Base-by-base conservation (phyloP, 2,113 vertebrate genomes). In the Machaerirhynchus nigripectus region DNA sequence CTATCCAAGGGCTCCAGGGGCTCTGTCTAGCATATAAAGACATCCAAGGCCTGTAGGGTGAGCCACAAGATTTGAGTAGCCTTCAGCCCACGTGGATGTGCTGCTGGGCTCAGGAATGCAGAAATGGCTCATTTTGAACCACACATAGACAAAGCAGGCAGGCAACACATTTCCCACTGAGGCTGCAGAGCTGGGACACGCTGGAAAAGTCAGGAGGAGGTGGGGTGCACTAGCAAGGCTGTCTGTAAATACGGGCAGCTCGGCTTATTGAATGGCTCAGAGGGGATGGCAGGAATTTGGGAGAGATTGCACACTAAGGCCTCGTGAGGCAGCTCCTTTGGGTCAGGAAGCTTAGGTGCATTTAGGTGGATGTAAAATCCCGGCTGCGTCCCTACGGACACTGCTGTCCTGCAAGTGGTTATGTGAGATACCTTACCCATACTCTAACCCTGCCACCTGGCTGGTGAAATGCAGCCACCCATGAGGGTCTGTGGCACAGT, bases 251-350 rank as follows among this genome's bases (percentile, higher is more conserved):
- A 77, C 0, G 2, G 73, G 40, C 64, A 95, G 46, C n/a, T 28
- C 0, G 0, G 15, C 30, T 61, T 47, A 12, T 16, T 55, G 57
- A 24, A 31, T 39, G n/a, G 28, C 57, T 79, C 0, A 0, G 52
- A 49, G 17, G 4, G 61, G 30, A 30, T 2, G 11, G 59, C 53
- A 89, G 31, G 59, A 87, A 87, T 69, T 24, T 27, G 50, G 53
- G 50, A 69, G 20, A 37, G 46, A 61, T 1, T 27, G 19, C 50
- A 53, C 11, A 7, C 31, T 60, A 42, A 69, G 83, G 40, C 35
- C 53, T 64, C 3, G 9, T 9, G 13, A 89, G 15, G 50, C 3
- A 5, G n/a, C 20, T 50, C 47, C 15, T 53, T 63, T 68, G 57
- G 40, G 24, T 55, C 63, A 60, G 49, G 67, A 49, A 65, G 35